phyloP scores from a whole-genome alignment of 2,113 vertebrate genomes.

The Gadus macrocephalus region DNA sequence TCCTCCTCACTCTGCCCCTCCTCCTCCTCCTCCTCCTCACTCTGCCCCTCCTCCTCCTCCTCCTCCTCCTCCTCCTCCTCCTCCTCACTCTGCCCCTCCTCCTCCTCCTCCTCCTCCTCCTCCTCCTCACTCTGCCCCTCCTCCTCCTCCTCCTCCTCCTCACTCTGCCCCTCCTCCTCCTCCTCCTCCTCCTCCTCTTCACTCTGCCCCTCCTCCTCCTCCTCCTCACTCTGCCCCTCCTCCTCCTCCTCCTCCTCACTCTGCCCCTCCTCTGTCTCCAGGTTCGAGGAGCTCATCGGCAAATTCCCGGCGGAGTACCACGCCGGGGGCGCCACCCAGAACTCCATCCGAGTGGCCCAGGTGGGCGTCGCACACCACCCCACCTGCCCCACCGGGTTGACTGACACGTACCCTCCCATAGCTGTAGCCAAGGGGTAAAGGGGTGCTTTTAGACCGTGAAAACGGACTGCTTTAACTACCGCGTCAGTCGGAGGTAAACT shows the following conservation, averaged over 20 bases:
- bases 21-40: background rate
- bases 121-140: constrained; percentile 17
- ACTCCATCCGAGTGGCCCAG: constrained; percentile 96
- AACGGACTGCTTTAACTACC: too few species aligned
- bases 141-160: too few species aligned
- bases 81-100: too few species aligned
- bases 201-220: constrained; percentile 27
- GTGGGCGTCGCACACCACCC: constrained; percentile 66
- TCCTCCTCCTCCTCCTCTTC: background rate
- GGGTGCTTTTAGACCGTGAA: too few species aligned
- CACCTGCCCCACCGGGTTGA: background rate
- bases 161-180: too few species aligned
- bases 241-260: background rate
- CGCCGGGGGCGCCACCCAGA: constrained; percentile 96
- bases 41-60: constrained; percentile 31
- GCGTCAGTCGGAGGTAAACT: too few species aligned
- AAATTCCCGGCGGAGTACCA: constrained; percentile 97
- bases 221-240: too few species aligned
- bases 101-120: too few species aligned
- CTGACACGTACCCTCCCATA: background rate
- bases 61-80: too few species aligned
- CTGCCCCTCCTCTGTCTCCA: constrained; percentile 56
- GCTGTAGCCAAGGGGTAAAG: background rate
- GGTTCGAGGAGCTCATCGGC: constrained; percentile 94
- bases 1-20: too few species aligned